These are phyloP conservation scores for Drosophila testacea DNA, from an alignment of 2,888 invertebrate species.

Conservation along the genomic window DNA sequence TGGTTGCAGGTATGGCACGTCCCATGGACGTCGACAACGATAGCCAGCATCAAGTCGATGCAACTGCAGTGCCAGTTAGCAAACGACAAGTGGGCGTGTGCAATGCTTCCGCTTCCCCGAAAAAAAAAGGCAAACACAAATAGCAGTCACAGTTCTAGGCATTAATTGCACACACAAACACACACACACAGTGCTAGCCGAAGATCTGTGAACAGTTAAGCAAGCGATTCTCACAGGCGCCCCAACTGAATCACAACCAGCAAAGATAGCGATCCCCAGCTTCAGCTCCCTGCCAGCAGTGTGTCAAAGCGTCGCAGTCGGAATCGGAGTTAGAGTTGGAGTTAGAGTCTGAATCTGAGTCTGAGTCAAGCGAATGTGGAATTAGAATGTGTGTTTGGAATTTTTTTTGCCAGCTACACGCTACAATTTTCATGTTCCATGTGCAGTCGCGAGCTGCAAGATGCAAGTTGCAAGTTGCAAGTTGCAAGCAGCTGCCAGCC, in stretches of 20 bases:
- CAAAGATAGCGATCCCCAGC: constrained; percentile 53
- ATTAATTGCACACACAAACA: constrained; percentile 66
- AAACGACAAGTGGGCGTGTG: constrained; percentile 74
- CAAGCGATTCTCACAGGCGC: constrained; percentile 62
- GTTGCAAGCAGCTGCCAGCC: constrained; percentile 55
- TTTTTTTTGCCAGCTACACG: constrained; percentile 67
- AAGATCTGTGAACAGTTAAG: constrained; percentile 72
- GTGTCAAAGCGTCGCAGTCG: constrained; percentile 30
- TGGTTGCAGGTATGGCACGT: constrained; percentile 56
- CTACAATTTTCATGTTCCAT: constrained; percentile 78
- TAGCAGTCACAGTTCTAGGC: constrained; percentile 52
- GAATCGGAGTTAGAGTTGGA: constrained; percentile 2
- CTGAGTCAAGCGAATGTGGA: constrained; percentile 65
- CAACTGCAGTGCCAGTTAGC: constrained; percentile 55
- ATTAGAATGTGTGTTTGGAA: constrained; percentile 82
- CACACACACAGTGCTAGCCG: constrained; percentile 7
- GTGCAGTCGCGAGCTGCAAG: constrained; percentile 57
- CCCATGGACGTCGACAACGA: constrained; percentile 33
- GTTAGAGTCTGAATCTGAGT: constrained; percentile 7
- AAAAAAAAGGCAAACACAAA: constrained; percentile 47
- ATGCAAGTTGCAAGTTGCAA: constrained; percentile 31
- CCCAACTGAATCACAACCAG: constrained; percentile 60
- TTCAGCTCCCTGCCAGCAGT: constrained; percentile 24
- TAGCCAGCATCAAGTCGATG: constrained; percentile 33
- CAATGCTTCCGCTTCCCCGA: constrained; percentile 75